Percentiles rank a stretch among this genome's conserved stretches.
Evolutionary conservation across 1,140 invertebrate species (phyloP).

Genomic region (Temnothorax nylanderi): DNA sequence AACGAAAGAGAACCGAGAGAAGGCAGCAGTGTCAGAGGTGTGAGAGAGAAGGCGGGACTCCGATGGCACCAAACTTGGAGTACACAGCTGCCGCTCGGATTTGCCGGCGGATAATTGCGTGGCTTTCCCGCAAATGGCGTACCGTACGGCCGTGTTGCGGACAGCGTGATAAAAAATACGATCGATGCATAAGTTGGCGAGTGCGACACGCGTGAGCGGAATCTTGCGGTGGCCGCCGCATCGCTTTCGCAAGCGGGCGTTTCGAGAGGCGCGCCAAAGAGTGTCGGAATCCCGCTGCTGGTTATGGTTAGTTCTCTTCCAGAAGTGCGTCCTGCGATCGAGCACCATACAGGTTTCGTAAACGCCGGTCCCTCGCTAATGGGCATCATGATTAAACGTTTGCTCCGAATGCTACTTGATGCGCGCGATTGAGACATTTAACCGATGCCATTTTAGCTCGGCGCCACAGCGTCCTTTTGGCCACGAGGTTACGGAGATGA

Average conservation of each 20-base stretch:
- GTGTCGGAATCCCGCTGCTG: background rate
- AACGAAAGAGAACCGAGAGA: constrained; percentile 9
- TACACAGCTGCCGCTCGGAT: constrained; percentile 82
- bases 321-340: background rate
- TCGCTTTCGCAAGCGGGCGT: constrained; percentile 42
- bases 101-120: constrained; percentile 83
- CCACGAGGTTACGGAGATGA: background rate
- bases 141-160: constrained; percentile 60
- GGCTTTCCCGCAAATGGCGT: constrained; percentile 84
- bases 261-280: constrained; percentile 16
- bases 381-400: constrained; percentile 1
- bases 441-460: background rate
- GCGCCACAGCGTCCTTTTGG: background rate
- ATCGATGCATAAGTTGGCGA: constrained; percentile 74
- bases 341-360: constrained; percentile 9
- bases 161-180: constrained; percentile 59
- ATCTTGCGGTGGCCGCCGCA: constrained; percentile 70
- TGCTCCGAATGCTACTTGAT: constrained; percentile 16
- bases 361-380: background rate
- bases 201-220: constrained; percentile 73
- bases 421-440: constrained; percentile 1
- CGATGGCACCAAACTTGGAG: constrained; percentile 78
- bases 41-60: background rate
- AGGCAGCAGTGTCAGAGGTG: too few species aligned
- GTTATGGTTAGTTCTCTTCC: background rate